phyloP scores from a whole-genome alignment of 2,113 vertebrate species.

The Callipepla squamata region DNA sequence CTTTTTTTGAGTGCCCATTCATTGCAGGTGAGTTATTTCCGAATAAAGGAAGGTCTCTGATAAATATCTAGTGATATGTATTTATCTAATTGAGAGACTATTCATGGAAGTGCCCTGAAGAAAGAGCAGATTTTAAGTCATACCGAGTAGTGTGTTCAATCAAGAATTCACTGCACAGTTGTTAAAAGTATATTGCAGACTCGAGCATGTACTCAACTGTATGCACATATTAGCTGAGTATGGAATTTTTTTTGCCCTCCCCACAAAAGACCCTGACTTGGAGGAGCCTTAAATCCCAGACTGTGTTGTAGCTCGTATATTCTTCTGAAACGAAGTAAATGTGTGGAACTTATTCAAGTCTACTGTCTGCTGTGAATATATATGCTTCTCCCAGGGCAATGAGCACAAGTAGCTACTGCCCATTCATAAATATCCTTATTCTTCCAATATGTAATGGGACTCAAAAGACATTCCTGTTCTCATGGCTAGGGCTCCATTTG shows the following conservation, averaged over 20 bases:
- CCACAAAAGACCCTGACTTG: background rate
- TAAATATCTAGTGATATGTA: background rate
- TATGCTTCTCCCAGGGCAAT: conserved; percentile 40
- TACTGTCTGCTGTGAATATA: conserved; percentile 35
- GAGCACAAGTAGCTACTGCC: conserved; percentile 41
- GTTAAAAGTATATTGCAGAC: background rate
- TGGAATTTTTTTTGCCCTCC: background rate
- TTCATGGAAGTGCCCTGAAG: background rate
- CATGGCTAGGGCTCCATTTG: background rate
- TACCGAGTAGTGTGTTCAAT: background rate
- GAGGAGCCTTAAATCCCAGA: conserved; percentile 5
- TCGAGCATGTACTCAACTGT: background rate
- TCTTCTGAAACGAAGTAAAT: conserved; percentile 11
- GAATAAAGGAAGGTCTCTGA: background rate
- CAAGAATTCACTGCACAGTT: background rate
- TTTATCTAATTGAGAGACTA: conserved; percentile 24
- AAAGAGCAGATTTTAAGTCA: conserved; percentile 23
- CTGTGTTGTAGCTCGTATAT: background rate
- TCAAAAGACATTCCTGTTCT: conserved; percentile 39
- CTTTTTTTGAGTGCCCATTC: background rate
- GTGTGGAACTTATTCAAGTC: background rate
- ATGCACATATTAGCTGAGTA: background rate
- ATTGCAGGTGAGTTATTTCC: background rate
- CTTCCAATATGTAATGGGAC: conserved; percentile 8
- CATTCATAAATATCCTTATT: conserved; percentile 52